Percentiles rank a stretch among this genome's conserved stretches.
phyloP scores from a whole-genome alignment of 2,888 invertebrate species.

The Callyntrura sp. region DNA sequence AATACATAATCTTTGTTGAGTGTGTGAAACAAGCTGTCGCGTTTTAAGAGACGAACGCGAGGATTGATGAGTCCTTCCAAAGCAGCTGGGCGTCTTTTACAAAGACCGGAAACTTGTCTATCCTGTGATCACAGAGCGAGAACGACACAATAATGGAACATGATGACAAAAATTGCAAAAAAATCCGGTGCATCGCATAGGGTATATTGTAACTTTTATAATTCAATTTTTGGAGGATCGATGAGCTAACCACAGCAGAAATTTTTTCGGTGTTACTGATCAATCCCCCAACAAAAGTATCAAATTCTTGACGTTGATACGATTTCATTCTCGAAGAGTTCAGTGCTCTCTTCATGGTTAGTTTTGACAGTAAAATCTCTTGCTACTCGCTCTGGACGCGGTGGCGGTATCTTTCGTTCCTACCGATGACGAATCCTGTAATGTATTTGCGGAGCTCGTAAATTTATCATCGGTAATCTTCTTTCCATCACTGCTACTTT shows the following conservation, averaged over 20 bases:
- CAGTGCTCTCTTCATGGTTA: conserved; percentile 10
- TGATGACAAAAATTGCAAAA: background rate
- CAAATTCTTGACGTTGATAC: conserved; percentile 73
- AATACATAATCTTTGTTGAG: conserved; percentile 75
- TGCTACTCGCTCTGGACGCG: background rate
- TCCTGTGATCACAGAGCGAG: conserved; percentile 60
- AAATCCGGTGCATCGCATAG: background rate
- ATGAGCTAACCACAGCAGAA: conserved; percentile 69
- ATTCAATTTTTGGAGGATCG: background rate
- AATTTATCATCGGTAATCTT: background rate
- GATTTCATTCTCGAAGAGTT: conserved; percentile 39
- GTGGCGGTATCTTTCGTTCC: background rate
- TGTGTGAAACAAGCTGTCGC: conserved; percentile 73
- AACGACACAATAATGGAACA: background rate
- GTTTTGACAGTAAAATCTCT: conserved; percentile 19
- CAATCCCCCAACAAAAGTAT: conserved; percentile 73
- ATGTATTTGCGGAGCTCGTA: background rate
- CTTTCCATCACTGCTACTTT: background rate
- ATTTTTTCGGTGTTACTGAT: conserved; percentile 76
- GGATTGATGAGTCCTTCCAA: conserved; percentile 64
- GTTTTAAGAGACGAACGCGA: conserved; percentile 68
- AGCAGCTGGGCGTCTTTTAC: conserved; percentile 63
- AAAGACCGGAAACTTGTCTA: conserved; percentile 55
- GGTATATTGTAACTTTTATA: background rate
- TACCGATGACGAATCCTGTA: background rate